Percentiles rank a stretch among this genome's conserved stretches.
phyloP scores from a whole-genome alignment of 2,888 invertebrate genomes.

The Dastarcus helophoroides region DNA sequence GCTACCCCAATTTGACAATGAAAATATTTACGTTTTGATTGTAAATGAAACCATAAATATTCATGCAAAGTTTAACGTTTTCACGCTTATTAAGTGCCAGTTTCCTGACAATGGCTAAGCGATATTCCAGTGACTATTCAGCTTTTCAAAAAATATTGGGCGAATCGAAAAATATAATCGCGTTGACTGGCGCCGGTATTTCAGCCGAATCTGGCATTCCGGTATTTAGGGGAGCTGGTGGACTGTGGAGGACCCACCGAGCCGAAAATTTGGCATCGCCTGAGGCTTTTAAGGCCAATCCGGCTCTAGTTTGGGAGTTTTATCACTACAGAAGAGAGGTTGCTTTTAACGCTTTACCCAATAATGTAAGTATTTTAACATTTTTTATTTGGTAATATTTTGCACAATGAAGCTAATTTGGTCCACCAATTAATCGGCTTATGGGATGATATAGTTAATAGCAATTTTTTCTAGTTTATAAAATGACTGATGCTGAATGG shows the following conservation, averaged over 20 bases:
- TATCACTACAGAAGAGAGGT: slow-evolving; percentile 74
- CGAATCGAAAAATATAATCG: slow-evolving; percentile 47
- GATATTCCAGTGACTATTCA: slow-evolving; percentile 23
- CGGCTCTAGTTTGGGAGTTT: slow-evolving; percentile 82
- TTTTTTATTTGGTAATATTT: slow-evolving; percentile 3
- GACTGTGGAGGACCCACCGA: slow-evolving; percentile 68
- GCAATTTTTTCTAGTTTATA: too few relatives aligned
- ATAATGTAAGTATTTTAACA: slow-evolving; percentile 32
- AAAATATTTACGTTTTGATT: too few relatives aligned
- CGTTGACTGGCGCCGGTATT: slow-evolving; percentile 90
- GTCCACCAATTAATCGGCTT: too few relatives aligned
- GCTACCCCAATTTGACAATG: too few relatives aligned
- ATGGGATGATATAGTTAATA: too few relatives aligned
- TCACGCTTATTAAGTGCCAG: too few relatives aligned
- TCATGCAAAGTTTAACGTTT: too few relatives aligned
- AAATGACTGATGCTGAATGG: too few relatives aligned
- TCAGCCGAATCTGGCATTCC: slow-evolving; percentile 92
- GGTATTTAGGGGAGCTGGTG: slow-evolving; percentile 73
- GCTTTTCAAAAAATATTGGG: slow-evolving; percentile 48
- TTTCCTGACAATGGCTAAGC: slow-evolving; percentile 21
- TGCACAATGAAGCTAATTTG: too few relatives aligned
- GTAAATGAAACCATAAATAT: too few relatives aligned
- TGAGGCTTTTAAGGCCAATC: slow-evolving; percentile 56
- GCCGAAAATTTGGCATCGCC: slow-evolving; percentile 58
- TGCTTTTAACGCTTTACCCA: slow-evolving; percentile 60